phyloP scores from a whole-genome alignment of 2,797 vertebrate genomes.

The Anguilla anguilla region DNA sequence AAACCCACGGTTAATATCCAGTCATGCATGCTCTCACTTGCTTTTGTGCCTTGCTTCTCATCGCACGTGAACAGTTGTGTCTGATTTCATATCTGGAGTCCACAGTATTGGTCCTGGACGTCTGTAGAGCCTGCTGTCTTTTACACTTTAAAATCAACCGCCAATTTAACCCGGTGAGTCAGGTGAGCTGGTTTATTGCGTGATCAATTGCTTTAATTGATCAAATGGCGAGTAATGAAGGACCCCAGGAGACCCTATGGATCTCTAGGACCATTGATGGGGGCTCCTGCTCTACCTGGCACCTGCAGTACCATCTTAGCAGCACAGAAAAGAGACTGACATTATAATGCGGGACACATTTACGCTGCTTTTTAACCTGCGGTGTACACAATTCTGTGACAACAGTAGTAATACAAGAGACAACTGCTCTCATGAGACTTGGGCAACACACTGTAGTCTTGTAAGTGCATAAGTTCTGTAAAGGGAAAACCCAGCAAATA shows the following conservation, averaged over 20 bases:
- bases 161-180: neutral
- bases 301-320: neutral
- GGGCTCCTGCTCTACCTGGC: too few species aligned
- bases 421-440: neutral
- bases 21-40: neutral
- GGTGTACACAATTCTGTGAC: neutral
- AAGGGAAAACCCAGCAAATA: neutral
- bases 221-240: neutral
- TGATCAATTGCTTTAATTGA: neutral
- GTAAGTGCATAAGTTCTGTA: neutral
- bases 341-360: neutral
- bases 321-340: neutral
- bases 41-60: neutral
- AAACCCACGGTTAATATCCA: conserved; percentile 1
- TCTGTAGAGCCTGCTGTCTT: neutral
- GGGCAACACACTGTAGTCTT: neutral
- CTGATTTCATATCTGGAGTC: too few species aligned
- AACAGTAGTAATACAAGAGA: neutral
- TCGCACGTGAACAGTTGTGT: neutral
- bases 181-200: neutral
- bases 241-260: neutral
- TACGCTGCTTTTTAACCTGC: neutral
- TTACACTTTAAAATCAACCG: neutral
- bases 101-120: neutral
- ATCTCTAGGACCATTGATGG: too few species aligned